Conservation (phyloP, 2,888 invertebrate genomes). For the Phragmatobia fuliginosa region DNA sequence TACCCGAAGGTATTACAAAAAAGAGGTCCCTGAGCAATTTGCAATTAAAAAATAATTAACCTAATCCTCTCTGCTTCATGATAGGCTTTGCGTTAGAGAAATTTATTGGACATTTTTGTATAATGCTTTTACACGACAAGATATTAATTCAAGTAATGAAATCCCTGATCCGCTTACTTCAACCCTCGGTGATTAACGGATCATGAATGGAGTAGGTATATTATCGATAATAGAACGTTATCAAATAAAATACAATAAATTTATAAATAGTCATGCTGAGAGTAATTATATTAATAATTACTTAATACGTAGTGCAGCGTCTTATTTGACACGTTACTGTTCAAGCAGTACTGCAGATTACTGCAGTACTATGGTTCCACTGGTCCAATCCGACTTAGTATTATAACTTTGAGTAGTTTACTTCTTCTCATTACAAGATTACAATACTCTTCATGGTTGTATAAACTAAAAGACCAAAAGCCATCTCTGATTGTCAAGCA, state of each 20-base stretch:
- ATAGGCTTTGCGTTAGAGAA: constrained; percentile 5
- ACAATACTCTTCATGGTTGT: neutral
- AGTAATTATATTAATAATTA: neutral
- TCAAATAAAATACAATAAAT: neutral
- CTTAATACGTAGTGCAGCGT: no score
- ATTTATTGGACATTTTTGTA: constrained; percentile 17
- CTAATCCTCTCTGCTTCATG: constrained; percentile 34
- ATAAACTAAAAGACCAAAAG: neutral
- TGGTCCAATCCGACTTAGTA: no score
- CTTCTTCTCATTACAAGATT: neutral
- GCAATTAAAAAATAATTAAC: constrained; percentile 45
- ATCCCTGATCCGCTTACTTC: constrained; percentile 1
- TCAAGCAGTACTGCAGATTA: no score
- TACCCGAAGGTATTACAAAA: constrained; percentile 7
- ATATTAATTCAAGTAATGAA: constrained; percentile 7
- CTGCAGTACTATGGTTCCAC: no score
- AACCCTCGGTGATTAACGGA: neutral
- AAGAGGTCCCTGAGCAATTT: constrained; percentile 25
- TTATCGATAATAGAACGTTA: neutral
- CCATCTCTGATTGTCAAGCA: neutral
- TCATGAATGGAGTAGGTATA: neutral
- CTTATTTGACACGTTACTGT: no score
- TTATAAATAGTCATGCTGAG: neutral
- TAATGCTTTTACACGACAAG: constrained; percentile 12
- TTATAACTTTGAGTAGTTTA: neutral